Evolutionary conservation across 2,888 invertebrate species (phyloP), one percentile per base, ranked within the genome.

Genomic region (Nomada flava): DNA sequence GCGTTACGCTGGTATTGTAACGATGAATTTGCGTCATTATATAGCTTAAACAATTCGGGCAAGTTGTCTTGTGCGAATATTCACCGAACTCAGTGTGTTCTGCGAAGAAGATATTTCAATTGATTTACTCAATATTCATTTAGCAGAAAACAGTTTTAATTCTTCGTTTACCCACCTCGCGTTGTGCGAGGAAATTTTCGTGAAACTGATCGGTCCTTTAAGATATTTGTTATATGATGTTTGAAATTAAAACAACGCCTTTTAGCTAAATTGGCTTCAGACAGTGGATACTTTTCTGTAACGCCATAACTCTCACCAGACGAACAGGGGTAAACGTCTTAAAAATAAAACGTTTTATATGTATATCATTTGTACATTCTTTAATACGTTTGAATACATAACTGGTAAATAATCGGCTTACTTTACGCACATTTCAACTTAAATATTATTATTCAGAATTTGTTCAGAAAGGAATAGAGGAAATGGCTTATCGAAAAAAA

Each of bases 1-100:
- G 86, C 2, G 86, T 87, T 18, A 53, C 1, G 18, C 26, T 13
- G n/a, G 67, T 83, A 62, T 26, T 82, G 47, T 76, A 60, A 67
- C 67, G 65, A 23, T 64, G 68, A 29, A 81, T 80, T 15, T 82
- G 26, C 0, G 84, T 87, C 23, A 53, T 50, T 29, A 86, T 86
- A 9, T 68, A 82, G 55, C 55, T 65, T 29, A 86, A 77, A 76
- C 87, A 87, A 71, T 87, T 87, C 7, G 85, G 85, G n/a, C 86
- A 87, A 15, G 87, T 87, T 52, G 67, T 81, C 52, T 60, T 50
- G 29, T 60, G 55, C 10, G 83, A 60, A 44, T 57, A 11, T 62
- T 57, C 63, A 10, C 60, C 36, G 26, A 85, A 72, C 4, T 75
- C 42, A 4, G 84, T 74, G n/a, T 84, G 85, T 60, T 84, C 85